Evolutionary conservation across 2,113 vertebrate genomes (phyloP).

Genomic region (Haliaeetus leucogaster): DNA sequence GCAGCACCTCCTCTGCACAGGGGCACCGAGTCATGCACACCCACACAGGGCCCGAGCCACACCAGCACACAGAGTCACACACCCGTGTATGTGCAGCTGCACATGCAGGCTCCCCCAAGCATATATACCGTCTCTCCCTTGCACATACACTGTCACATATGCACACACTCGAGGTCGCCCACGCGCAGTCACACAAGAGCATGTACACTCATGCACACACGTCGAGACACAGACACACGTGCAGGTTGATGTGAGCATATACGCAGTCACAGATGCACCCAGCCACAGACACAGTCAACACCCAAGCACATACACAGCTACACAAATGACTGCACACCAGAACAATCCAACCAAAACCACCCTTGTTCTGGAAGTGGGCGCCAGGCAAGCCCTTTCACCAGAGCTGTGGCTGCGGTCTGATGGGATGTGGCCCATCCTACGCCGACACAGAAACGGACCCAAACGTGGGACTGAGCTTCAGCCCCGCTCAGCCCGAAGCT

Average conservation of each 20-base stretch:
- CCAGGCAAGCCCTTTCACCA: neutral
- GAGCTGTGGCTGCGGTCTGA: neutral
- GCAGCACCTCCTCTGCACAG: accelerated
- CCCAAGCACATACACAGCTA: neutral
- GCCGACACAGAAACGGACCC: accelerated
- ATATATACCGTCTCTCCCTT: accelerated
- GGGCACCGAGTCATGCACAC: neutral
- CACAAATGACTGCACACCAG: too few species aligned
- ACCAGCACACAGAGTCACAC: neutral
- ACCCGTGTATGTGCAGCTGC: neutral
- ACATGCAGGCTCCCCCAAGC: too few species aligned
- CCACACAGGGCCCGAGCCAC: accelerated
- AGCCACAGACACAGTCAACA: neutral
- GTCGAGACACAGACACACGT: too few species aligned
- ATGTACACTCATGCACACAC: accelerated
- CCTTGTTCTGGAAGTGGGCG: accelerated
- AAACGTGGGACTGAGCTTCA: neutral
- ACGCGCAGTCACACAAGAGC: neutral
- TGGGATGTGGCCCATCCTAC: neutral
- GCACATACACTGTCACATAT: accelerated
- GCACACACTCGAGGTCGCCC: neutral
- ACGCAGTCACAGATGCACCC: accelerated
- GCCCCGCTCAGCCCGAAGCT: neutral
- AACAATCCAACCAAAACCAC: neutral
- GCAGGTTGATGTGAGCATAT: accelerated